Evolutionary conservation across 2,888 invertebrate genomes (phyloP).

Genomic region (Alentia gelatinosa): DNA sequence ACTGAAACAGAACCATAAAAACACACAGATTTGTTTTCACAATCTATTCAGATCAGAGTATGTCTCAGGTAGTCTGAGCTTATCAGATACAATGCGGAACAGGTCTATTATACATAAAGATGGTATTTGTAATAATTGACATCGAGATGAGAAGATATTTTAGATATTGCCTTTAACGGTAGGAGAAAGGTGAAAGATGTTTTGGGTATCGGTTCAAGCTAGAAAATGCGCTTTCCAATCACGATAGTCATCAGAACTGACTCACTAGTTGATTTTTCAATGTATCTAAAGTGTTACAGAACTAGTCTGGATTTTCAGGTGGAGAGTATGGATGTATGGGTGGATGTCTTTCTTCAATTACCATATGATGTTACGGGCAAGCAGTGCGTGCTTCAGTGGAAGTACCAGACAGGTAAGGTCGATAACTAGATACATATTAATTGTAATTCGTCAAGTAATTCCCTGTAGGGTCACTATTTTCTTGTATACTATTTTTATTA

Average conservation of each 20-base stretch:
- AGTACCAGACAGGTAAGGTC: slow-evolving; percentile 60
- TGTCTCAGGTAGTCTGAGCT: too few species aligned
- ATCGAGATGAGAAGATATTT: too few species aligned
- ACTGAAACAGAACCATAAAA: neutral
- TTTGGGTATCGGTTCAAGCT: neutral
- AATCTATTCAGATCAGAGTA: neutral
- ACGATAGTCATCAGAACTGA: neutral
- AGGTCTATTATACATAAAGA: neutral
- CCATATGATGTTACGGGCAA: slow-evolving; percentile 57
- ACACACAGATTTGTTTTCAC: neutral
- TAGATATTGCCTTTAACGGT: too few species aligned
- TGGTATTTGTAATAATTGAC: too few species aligned
- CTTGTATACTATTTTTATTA: neutral
- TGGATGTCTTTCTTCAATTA: neutral
- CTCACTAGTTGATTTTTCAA: neutral
- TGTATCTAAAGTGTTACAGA: neutral
- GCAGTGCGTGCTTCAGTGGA: slow-evolving; percentile 64
- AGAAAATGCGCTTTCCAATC: neutral
- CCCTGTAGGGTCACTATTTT: too few species aligned
- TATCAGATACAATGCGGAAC: too few species aligned
- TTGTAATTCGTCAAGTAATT: neutral
- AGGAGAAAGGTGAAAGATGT: neutral
- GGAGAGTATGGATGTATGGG: neutral
- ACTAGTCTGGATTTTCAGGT: neutral
- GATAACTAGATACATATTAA: neutral